These are phyloP conservation scores for Brienomyrus brachyistius DNA, from an alignment of 2,113 vertebrate genomes.

Conservation along the genomic window DNA sequence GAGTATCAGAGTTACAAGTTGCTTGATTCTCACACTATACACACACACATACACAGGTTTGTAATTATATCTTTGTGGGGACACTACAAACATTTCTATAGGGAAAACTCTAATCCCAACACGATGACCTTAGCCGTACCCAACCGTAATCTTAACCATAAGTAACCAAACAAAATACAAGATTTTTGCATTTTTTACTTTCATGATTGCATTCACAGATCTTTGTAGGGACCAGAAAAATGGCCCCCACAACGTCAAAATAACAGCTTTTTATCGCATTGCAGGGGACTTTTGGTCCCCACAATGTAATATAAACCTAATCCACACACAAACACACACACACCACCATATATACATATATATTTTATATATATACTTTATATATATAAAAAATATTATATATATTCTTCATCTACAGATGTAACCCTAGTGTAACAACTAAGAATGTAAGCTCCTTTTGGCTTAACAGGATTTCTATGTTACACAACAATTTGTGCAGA, in stretches of 20 bases:
- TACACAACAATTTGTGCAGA: slow-evolving; percentile 8
- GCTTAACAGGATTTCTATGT: slow-evolving; percentile 2
- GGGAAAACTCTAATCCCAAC: too few species aligned
- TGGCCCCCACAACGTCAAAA: too few species aligned
- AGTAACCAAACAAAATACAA: too few species aligned
- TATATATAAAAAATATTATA: neutral
- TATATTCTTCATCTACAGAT: neutral
- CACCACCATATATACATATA: neutral
- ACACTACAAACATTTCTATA: too few species aligned
- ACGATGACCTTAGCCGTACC: too few species aligned
- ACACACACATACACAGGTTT: neutral
- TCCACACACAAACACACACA: neutral
- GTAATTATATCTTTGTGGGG: too few species aligned
- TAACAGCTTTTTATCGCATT: too few species aligned
- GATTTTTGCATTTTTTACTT: too few species aligned
- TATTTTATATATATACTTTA: too few species aligned
- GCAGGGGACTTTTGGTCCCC: neutral
- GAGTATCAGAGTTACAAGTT: neutral
- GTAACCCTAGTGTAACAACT: neutral
- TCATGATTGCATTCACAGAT: too few species aligned
- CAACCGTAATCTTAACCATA: too few species aligned
- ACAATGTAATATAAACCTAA: neutral
- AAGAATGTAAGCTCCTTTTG: slow-evolving; percentile 8
- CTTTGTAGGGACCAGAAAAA: too few species aligned
- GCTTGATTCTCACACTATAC: neutral